Base-by-base conservation (phyloP, 2,888 invertebrate genomes). In the Drymonia ruficornis region DNA sequence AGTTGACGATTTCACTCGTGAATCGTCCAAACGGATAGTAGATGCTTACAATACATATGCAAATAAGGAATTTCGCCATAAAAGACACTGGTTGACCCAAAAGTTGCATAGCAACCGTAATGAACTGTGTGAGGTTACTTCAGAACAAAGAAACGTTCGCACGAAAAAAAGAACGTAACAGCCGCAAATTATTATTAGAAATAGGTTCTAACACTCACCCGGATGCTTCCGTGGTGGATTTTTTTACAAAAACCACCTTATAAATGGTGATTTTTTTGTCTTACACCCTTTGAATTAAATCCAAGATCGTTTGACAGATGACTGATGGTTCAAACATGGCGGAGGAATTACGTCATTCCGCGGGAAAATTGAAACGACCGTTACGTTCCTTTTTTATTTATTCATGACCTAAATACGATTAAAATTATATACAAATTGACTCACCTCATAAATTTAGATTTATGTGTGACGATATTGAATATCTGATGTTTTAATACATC, bases 181-280 rank as follows among this genome's bases (percentile, higher is more conserved):
- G 61, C 47, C 52, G 44, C 36, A 53, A 55, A 59, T 53, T 55
- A 59, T 36, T 52, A 43, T 50, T 23, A 57, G 56, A 72, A 69
- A 57, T 61, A 63, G 61, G 67, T 65, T 63, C 67, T 49, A 53
- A 56, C 52, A 87, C 92, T 89, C 67, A 92, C 92, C 92, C 91
- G 91, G 91, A 91, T 89, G 89, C 91, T 85, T 86, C 90, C 90
- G 89, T 87, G 79, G 83, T 81, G 80, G 71, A 60, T 80, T 83
- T 80, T 75, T 74, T 59, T 67, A 74, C 67, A 71, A 74, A 86
- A 86, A 84, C 76, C 81, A 75, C 84, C 84, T 76, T 85, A 84
- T 87, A 56, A 8, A 54, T 61, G 70, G 57, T 61, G 71, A 61
- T 61, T 72, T 76, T 78, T 86, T 84, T 82, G 57, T 80, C 83